Percentiles rank a stretch among this genome's conserved stretches.
Conservation (phyloP, 2,113 vertebrate species). For the Murina feae region DNA sequence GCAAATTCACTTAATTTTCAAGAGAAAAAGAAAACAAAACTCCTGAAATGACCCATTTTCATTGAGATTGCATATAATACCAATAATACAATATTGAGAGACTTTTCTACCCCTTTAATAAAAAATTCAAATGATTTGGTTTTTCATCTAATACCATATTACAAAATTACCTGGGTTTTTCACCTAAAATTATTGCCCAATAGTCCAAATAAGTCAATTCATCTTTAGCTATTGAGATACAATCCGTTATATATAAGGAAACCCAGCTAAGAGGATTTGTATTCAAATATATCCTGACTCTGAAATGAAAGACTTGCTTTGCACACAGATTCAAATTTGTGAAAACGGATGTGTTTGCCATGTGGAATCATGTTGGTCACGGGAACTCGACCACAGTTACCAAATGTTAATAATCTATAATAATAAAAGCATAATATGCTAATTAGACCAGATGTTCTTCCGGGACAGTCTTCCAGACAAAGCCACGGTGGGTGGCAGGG, state of each 20-base stretch:
- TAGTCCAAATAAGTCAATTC: neutral
- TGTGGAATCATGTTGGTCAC: neutral
- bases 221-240: neutral
- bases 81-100: neutral
- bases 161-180: neutral
- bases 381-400: neutral
- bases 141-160: neutral
- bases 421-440: too few relatives aligned
- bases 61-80: neutral
- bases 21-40: neutral
- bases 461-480: too few relatives aligned
- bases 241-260: neutral
- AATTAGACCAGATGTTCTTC: too few relatives aligned
- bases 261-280: neutral
- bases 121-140: slow-evolving; percentile 39
- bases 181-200: neutral
- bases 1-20: slow-evolving; percentile 22
- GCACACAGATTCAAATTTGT: neutral
- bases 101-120: neutral
- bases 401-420: neutral
- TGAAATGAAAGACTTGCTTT: neutral
- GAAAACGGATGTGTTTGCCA: neutral
- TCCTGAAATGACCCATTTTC: neutral
- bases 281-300: neutral
- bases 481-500: too few relatives aligned